Base-by-base conservation (phyloP, 2,888 invertebrate genomes). In the Micoletzkya japonica region DNA sequence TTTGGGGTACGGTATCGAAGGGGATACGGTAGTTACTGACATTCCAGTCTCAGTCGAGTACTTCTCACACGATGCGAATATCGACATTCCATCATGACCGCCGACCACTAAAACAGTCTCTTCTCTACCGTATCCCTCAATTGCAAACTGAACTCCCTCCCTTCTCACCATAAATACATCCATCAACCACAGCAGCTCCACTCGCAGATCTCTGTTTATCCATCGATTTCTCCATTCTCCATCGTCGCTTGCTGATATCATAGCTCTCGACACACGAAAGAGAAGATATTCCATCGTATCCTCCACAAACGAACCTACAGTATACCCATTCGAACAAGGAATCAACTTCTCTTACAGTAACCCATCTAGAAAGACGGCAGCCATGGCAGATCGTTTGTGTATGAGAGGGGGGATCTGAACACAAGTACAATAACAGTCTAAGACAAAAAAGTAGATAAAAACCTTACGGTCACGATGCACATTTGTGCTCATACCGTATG, bases 51-150 rank as follows among this genome's bases (percentile, higher is more conserved):
- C 89, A 0, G 91, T 91, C 87, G 92, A 91, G 85, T 91, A 93
- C 66, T 91, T 88, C 87, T 93, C 93, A 1, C 93, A 90, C 89
- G 90, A 78, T 24, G 75, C 76, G 74, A 84, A 83, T 54, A 81
- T 93, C 6, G 92, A 92, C 24, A 93, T 87, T 0, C 93, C 93
- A 87, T 93, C 93, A 85, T 93, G 93, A 0, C 93, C 93, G 24
- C 93, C 94, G 54, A 93, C 74, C 4, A 83, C 81, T 79, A 71
- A 58, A 79, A 71, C 10, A 14, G 26, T 2, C 17, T 30, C 1
- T 20, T 56, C 4, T 10, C 26, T 26, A 4, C 10, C 6, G 30
- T 2, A 20, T 17, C 14, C 10, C 3, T 14, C 52, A 58, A n/a
- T 28, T 2, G n/a, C n/a, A n/a, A n/a, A n/a, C n/a, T n/a, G n/a